Evolutionary conservation across 2,888 invertebrate genomes (phyloP).

Genomic region (Eurytoma adleriae): DNA sequence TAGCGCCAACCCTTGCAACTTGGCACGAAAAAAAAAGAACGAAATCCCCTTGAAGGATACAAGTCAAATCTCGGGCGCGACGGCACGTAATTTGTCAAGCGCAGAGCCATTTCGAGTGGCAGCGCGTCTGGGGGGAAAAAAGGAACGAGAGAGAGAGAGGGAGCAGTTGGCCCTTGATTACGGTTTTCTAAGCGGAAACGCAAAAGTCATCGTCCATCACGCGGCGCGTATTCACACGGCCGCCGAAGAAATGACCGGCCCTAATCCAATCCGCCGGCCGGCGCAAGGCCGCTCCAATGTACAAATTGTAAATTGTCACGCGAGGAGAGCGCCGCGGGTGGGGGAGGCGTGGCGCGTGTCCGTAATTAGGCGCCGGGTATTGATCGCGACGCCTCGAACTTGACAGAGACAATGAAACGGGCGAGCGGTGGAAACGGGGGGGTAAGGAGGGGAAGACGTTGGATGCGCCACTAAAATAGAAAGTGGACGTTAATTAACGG

Average conservation of each 20-base stretch:
- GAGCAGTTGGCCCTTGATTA: constrained; percentile 32
- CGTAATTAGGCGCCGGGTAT: constrained; percentile 67
- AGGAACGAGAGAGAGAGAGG: no score
- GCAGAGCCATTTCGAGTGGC: background rate
- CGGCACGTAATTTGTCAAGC: constrained; percentile 49
- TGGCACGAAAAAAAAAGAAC: background rate
- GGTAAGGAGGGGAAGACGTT: background rate
- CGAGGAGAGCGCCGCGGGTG: constrained; percentile 63
- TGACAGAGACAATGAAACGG: constrained; percentile 32
- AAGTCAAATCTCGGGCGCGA: constrained; percentile 47
- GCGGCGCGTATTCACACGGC: background rate
- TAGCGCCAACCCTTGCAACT: background rate
- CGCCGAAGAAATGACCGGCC: background rate
- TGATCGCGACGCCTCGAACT: constrained; percentile 56
- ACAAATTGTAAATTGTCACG: constrained; percentile 72
- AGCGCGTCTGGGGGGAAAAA: background rate
- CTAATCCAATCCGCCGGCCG: constrained; percentile 32
- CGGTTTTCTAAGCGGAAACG: constrained; percentile 46
- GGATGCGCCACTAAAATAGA: background rate
- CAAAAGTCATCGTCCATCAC: constrained; percentile 55
- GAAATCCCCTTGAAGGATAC: constrained; percentile 16
- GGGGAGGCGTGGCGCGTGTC: constrained; percentile 56
- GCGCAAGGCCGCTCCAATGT: background rate
- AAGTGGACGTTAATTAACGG: background rate
- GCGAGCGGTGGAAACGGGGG: background rate